Percentiles rank a stretch among this genome's conserved stretches.
Evolutionary conservation across 2,113 vertebrate genomes (phyloP).

Genomic region (Pterocles gutturalis): DNA sequence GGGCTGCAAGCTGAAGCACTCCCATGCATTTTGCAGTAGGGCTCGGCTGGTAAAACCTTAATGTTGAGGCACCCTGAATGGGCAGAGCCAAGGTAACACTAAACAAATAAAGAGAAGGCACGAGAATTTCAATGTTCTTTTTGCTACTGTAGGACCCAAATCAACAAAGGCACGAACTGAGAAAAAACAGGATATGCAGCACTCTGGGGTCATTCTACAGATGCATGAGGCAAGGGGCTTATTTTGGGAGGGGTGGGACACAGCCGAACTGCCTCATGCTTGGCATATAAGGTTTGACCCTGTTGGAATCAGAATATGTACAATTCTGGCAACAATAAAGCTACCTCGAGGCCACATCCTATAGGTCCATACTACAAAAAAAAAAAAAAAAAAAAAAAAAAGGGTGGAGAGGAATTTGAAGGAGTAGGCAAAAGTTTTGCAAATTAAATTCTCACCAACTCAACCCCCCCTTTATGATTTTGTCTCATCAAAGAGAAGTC

Average conservation of each 20-base stretch:
- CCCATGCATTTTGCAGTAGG: neutral
- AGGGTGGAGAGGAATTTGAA: accelerated
- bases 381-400: neutral
- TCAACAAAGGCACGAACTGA: neutral
- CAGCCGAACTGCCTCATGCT: neutral
- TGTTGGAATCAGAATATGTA: neutral
- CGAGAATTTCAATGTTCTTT: neutral
- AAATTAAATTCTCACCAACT: neutral
- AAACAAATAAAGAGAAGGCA: neutral
- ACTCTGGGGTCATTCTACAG: neutral
- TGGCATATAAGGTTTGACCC: neutral
- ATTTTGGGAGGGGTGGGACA: neutral
- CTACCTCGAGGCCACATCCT: neutral
- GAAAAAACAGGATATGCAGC: neutral
- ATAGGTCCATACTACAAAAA: neutral
- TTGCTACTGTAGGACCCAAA: neutral
- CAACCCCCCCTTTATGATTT: neutral
- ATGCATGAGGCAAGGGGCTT: neutral
- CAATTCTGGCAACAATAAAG: neutral
- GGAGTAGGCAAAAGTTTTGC: neutral
- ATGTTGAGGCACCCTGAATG: neutral
- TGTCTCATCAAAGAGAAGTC: neutral
- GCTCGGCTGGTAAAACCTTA: neutral
- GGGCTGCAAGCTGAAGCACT: neutral
- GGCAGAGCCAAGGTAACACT: neutral